Evolutionary conservation across 2,888 invertebrate genomes (phyloP).

Genomic region (Chamaedrilus cognettii): DNA sequence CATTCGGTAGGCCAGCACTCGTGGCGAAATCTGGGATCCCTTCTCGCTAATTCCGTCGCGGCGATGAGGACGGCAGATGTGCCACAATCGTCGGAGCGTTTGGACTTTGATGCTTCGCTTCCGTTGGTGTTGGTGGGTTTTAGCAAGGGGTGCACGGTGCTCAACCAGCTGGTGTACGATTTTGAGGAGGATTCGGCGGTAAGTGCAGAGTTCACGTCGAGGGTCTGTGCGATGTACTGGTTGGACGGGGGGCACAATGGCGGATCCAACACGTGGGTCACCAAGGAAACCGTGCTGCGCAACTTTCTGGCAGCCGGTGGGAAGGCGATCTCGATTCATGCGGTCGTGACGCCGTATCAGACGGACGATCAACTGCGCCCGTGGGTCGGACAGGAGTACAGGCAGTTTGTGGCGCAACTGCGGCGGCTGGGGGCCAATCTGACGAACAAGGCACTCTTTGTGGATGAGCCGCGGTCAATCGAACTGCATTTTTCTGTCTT

Average conservation of each 20-base stretch:
- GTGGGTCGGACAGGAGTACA: constrained; percentile 85
- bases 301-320: constrained; percentile 71
- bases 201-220: constrained; percentile 63
- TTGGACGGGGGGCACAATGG: constrained; percentile 91
- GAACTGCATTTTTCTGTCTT: constrained; percentile 76
- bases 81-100: too few species aligned
- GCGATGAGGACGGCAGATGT: not conserved
- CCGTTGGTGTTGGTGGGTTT: constrained; percentile 71
- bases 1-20: constrained; percentile 75
- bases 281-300: constrained; percentile 72
- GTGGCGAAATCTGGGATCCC: constrained; percentile 71
- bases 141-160: constrained; percentile 90
- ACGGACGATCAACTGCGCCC: constrained; percentile 76
- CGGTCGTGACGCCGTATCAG: constrained; percentile 93
- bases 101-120: not conserved
- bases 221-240: constrained; percentile 81
- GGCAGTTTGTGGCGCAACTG: constrained; percentile 72
- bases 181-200: constrained; percentile 58
- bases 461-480: constrained; percentile 65
- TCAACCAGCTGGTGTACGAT: constrained; percentile 88
- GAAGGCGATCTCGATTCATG: constrained; percentile 71
- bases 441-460: constrained; percentile 68
- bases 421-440: constrained; percentile 71
- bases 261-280: constrained; percentile 84
- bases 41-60: constrained; percentile 53